Base-by-base conservation (phyloP, 2,888 invertebrate genomes). In the Euzophera pinguis region DNA sequence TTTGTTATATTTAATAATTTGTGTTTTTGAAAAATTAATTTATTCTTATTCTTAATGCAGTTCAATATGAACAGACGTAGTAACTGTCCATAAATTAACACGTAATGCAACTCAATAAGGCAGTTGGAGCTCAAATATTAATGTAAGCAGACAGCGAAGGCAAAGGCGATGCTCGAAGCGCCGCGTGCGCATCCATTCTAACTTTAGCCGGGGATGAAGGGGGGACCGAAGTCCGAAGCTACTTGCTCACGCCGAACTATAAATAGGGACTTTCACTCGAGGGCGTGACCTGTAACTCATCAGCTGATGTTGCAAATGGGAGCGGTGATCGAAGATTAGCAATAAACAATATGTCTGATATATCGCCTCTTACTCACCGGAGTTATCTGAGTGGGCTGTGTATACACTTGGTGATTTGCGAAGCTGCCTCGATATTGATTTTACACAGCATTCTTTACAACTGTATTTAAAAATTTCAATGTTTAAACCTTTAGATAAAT, bases 211-310 rank as follows among this genome's bases (percentile, higher is more conserved):
- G 59, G 54, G 55, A 54, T 53, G 54, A 57, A 60, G 52, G 65
- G 69, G 49, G 69, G 67, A 70, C 27, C 34, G 43, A n/a, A 34
- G 51, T 68, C 70, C 16, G 43, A n/a, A 34, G 51, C 69, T 71
- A 71, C 69, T 71, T 77, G 71, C 60, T 59, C 65, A 58, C 67
- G 65, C 65, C 59, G 67, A 61, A 67, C 77, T 82, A 80, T 81
- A 77, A 79, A 73, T 71, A 67, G 67, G 62, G 59, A 79, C 82
- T 85, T 81, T 84, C 80, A 71, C 78, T 63, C 62, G 67, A 73
- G 78, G 80, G 78, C 83, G 75, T 73, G 77, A 78, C 74, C 77
- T 63, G 67, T 45, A 41, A 65, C 50, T 56, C 67, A 75, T 74
- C 77, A 84, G 82, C 81, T 85, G 84, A 76, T 73, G 63, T 59